phyloP scores from a whole-genome alignment of 1,140 invertebrate species.

The Vanessa atalanta region DNA sequence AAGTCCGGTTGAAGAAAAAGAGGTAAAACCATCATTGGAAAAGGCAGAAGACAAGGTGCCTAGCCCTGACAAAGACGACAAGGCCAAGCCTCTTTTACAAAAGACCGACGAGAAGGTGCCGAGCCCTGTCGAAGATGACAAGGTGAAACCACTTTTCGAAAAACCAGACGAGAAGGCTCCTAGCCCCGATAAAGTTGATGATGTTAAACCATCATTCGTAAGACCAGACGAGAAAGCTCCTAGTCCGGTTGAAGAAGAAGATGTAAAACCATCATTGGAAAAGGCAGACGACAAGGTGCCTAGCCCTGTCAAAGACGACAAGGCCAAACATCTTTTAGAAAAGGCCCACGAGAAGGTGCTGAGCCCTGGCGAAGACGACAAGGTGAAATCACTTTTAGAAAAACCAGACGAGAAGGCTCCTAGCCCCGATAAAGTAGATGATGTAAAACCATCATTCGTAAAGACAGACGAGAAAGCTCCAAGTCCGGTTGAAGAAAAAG shows the following conservation, averaged over 20 bases:
- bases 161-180: no score
- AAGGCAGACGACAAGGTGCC: conserved; percentile 10
- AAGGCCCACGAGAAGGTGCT: conserved; percentile 17
- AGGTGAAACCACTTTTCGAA: no score
- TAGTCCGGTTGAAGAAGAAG: no score
- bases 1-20: no score
- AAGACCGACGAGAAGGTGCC: conserved; percentile 7
- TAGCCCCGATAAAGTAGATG: conserved; percentile 14
- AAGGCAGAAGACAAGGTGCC: no score
- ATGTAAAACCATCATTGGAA: no score
- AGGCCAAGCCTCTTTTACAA: neutral
- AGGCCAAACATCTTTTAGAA: conserved; percentile 1
- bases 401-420: neutral
- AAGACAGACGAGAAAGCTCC: conserved; percentile 22
- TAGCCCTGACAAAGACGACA: neutral
- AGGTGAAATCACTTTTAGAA: no score
- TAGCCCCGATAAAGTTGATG: no score
- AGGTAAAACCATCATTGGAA: no score
- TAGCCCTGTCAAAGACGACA: conserved; percentile 29
- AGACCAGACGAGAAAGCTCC: neutral
- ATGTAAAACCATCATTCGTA: neutral
- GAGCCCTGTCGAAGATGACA: neutral
- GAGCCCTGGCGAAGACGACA: neutral
- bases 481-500: no score
- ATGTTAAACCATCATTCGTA: neutral